phyloP scores from a whole-genome alignment of 1,140 invertebrate genomes.

The Hyles euphorbiae region DNA sequence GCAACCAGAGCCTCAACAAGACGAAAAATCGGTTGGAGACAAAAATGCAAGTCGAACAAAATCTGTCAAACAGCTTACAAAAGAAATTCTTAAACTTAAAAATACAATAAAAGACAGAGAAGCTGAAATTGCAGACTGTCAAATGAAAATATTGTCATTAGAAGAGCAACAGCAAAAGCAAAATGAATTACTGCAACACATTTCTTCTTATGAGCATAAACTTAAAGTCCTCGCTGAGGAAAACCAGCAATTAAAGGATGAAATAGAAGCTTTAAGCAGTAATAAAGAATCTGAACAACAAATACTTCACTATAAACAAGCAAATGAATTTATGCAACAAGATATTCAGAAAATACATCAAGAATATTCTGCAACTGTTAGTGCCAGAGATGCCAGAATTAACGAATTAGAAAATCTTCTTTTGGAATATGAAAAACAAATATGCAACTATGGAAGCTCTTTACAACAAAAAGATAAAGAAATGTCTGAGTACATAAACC shows the following conservation, averaged over 20 bases:
- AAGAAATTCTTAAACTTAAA: slow-evolving; percentile 72
- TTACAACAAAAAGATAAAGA: slow-evolving; percentile 71
- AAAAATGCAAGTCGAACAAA: slow-evolving; percentile 55
- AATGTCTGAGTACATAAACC: slow-evolving; percentile 65
- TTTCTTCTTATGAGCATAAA: slow-evolving; percentile 43
- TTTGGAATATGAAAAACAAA: slow-evolving; percentile 63
- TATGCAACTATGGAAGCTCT: slow-evolving; percentile 50
- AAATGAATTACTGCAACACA: slow-evolving; percentile 46
- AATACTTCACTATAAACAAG: slow-evolving; percentile 30
- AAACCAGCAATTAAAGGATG: slow-evolving; percentile 53
- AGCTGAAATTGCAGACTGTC: slow-evolving; percentile 72
- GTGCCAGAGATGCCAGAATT: slow-evolving; percentile 48
- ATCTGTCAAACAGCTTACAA: slow-evolving; percentile 69
- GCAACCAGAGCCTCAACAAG: slow-evolving; percentile 36
- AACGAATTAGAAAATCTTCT: slow-evolving; percentile 57
- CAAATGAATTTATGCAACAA: slow-evolving; percentile 40
- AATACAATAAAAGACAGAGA: slow-evolving; percentile 74
- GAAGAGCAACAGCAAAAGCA: slow-evolving; percentile 69
- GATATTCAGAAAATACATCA: slow-evolving; percentile 59
- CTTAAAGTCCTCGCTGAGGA: slow-evolving; percentile 51
- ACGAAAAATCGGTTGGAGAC: slow-evolving; percentile 51
- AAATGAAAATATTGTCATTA: slow-evolving; percentile 69
- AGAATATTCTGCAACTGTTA: slow-evolving; percentile 47
- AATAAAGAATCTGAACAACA: slow-evolving; percentile 43
- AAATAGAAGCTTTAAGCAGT: slow-evolving; percentile 51